Percentiles rank a stretch among this genome's conserved stretches.
Conservation (phyloP, 2,888 invertebrate species). For the Digitonthophagus gazella region DNA sequence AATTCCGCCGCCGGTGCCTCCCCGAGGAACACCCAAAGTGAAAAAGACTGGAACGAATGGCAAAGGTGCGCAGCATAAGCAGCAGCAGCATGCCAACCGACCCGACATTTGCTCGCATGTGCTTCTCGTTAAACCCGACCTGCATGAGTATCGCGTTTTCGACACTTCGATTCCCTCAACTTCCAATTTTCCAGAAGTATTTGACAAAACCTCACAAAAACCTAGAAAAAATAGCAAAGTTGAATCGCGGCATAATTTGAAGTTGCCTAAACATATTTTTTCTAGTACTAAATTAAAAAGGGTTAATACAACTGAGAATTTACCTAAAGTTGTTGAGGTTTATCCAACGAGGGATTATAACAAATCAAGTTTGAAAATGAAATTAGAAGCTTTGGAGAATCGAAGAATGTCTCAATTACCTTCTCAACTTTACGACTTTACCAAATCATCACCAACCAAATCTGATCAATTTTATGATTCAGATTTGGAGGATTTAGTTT, state of each 20-base stretch:
- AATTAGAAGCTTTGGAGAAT: slow-evolving; percentile 24
- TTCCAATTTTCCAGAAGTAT: not conserved
- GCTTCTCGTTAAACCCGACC: slow-evolving; percentile 1
- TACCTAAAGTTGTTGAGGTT: not conserved
- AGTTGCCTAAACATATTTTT: slow-evolving; percentile 13
- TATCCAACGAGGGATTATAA: slow-evolving; percentile 3
- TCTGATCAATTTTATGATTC: slow-evolving; percentile 9
- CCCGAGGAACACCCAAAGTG: slow-evolving; percentile 73
- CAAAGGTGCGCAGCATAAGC: slow-evolving; percentile 44
- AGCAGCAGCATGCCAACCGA: slow-evolving; percentile 7
- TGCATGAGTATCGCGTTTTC: not conserved
- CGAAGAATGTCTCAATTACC: slow-evolving; percentile 22
- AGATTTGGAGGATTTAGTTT: slow-evolving; percentile 22
- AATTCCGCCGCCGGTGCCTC: slow-evolving; percentile 86
- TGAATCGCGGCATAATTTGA: not conserved
- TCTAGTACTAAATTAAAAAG: slow-evolving; percentile 2
- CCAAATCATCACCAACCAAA: not conserved
- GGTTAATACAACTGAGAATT: slow-evolving; percentile 11
- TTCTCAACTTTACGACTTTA: slow-evolving; percentile 24
- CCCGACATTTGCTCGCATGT: not conserved
- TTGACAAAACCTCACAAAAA: not conserved
- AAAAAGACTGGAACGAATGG: slow-evolving; percentile 54
- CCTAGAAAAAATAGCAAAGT: not conserved
- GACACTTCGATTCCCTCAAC: not conserved
- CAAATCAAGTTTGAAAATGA: slow-evolving; percentile 4